Percentiles rank a stretch among this genome's conserved stretches.
Conservation (phyloP, 2,888 invertebrate species). For the Ectemnius continuus region DNA sequence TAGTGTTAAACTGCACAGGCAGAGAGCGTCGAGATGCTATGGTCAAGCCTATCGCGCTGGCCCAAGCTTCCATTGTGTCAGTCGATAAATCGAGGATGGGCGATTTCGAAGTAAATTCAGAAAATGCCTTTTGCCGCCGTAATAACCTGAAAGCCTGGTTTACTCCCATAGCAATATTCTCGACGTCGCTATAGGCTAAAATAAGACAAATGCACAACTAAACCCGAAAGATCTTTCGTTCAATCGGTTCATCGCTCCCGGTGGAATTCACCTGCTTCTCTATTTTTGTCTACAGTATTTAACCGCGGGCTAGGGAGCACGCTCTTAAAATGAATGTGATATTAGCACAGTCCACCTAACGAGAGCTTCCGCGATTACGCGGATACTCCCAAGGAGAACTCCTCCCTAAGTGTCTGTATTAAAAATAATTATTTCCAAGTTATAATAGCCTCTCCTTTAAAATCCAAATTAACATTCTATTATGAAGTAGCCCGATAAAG, state of each 20-base stretch:
- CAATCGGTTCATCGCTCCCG: constrained; percentile 30
- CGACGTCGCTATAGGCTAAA: constrained; percentile 32
- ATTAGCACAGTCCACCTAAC: too few relatives aligned
- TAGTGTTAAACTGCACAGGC: constrained; percentile 44
- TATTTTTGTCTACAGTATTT: background rate
- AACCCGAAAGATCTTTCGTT: constrained; percentile 2
- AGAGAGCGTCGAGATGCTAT: constrained; percentile 13
- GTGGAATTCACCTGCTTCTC: constrained; percentile 24
- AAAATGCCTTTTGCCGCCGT: constrained; percentile 19
- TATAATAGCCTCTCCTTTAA: too few relatives aligned
- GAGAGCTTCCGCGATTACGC: too few relatives aligned
- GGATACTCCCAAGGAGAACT: too few relatives aligned
- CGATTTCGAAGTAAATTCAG: constrained; percentile 43
- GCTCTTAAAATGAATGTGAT: constrained; percentile 7
- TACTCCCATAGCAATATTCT: constrained; percentile 35
- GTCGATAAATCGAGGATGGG: constrained; percentile 39
- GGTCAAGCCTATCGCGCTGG: constrained; percentile 28
- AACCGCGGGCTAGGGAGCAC: background rate
- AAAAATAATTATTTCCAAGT: too few relatives aligned
- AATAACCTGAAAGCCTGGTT: constrained; percentile 50
- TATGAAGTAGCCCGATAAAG: too few relatives aligned
- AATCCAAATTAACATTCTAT: too few relatives aligned
- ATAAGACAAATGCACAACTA: constrained; percentile 24
- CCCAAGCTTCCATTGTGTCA: constrained; percentile 3
- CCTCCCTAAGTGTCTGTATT: too few relatives aligned